These are phyloP conservation scores for Drosophila nr. fundita DNA, from an alignment of 2,888 invertebrate species.

Conservation along the genomic window DNA sequence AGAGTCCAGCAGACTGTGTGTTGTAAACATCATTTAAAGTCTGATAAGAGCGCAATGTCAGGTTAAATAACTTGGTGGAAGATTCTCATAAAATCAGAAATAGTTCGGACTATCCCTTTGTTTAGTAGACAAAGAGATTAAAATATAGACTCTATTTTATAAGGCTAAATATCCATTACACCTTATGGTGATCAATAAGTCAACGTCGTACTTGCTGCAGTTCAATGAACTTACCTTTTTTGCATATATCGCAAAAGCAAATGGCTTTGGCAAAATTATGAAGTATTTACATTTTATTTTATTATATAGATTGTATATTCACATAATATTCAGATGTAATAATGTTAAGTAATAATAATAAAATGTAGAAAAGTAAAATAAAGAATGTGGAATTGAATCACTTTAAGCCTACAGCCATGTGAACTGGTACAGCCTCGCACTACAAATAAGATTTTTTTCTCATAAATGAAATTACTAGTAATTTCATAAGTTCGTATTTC, in stretches of 20 bases:
- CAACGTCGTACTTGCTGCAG: conserved; percentile 10
- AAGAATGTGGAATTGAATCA: background rate
- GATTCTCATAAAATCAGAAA: background rate
- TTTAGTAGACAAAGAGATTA: background rate
- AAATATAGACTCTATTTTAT: background rate
- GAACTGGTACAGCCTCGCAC: background rate
- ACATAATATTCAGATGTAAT: background rate
- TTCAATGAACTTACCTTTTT: conserved; percentile 44
- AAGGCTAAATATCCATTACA: background rate
- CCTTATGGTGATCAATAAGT: conserved; percentile 1
- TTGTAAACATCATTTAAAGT: background rate
- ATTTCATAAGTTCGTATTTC: conserved; percentile 7
- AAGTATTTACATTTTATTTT: background rate
- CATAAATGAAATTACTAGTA: conserved; percentile 4
- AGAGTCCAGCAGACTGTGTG: background rate
- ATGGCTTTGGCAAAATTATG: background rate
- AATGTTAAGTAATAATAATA: background rate
- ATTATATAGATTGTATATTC: background rate
- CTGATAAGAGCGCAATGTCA: background rate
- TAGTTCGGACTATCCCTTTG: background rate
- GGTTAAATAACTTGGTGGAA: background rate
- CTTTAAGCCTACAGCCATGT: background rate
- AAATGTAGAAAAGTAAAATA: background rate
- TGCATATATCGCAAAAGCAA: conserved; percentile 34
- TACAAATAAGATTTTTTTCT: background rate